Base-by-base conservation (phyloP, 1,140 invertebrate genomes). In the Drosophila kurseongensis region DNA sequence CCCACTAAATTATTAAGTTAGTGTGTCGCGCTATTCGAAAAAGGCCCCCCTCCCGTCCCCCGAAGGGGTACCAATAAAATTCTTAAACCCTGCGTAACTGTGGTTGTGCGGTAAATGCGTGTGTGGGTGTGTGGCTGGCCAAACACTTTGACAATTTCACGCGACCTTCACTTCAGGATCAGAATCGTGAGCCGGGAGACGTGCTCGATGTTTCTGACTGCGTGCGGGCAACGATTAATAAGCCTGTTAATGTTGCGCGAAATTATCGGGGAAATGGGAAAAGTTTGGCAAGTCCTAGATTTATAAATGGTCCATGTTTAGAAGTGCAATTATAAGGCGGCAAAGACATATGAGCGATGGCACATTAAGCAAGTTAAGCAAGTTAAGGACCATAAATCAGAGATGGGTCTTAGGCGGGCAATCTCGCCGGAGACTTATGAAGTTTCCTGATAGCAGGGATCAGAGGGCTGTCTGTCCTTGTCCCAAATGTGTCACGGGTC, bases 1-100 rank as follows among this genome's bases (percentile, higher is more conserved):
- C 82, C 61, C 78, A 86, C 75, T 76, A 86, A 86, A 86, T 88
- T 86, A 88, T 86, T 86, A 75, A 89, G 76, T 67, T 76, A 80
- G 74, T 65, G 67, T 68, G 75, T 60, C 50, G 51, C 66, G 72
- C 65, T 68, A 71, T 63, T 77, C 78, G 59, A 62, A 80, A 76
- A 78, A 78, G 65, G 75, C 18, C 18, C 18, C 1, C 18, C 18
- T 18, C 32, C 4, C 18, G n/a, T 42, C 48, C 47, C 29, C 6
- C 29, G 7, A 32, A 29, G 23, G 41, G 84, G 68, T 77, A 75
- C 67, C 80, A 83, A 89, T 88, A 89, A 89, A 88, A 80, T 71
- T 44, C 75, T 61, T 72, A 60, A 66, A 44, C 58, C 13, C 55
- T 63, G 47, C 18, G 57, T 65, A 0, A 47, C 35, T 40, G 59